Conservation (phyloP, 2,113 vertebrate genomes). For the Salvator merianae region DNA sequence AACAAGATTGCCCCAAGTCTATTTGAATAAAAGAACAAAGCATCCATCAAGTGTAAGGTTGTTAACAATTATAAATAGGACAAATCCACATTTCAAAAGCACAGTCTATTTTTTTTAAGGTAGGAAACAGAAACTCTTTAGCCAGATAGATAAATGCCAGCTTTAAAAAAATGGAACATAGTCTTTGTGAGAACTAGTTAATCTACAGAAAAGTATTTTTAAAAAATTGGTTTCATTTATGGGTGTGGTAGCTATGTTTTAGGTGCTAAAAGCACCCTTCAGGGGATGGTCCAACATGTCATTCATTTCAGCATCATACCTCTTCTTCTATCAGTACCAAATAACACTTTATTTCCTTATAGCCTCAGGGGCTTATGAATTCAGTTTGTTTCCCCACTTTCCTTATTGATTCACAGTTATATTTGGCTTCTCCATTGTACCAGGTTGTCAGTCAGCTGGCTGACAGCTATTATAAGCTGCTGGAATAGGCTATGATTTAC, state of each 20-base stretch:
- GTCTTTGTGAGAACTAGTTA: neutral
- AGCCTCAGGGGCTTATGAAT: constrained; percentile 13
- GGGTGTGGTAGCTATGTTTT: neutral
- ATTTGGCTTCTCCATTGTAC: constrained; percentile 17
- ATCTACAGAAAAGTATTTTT: neutral
- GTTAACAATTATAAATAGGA: neutral
- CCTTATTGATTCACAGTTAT: constrained; percentile 33
- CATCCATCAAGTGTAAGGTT: neutral
- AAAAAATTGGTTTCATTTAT: neutral
- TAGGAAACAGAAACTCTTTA: neutral
- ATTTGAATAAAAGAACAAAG: constrained; percentile 3
- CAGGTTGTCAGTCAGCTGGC: constrained; percentile 24
- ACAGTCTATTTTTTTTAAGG: no score
- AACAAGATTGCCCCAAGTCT: neutral
- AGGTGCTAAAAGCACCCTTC: neutral
- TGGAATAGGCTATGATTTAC: constrained; percentile 15
- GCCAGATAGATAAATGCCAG: neutral
- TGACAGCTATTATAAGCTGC: constrained; percentile 26
- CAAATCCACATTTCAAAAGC: neutral
- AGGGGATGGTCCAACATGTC: neutral
- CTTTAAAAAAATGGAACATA: neutral
- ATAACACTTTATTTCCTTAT: constrained; percentile 28
- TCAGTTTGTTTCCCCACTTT: constrained; percentile 16
- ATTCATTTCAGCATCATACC: constrained; percentile 9
- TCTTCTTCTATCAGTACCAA: constrained; percentile 19